Percentiles rank a stretch among this genome's conserved stretches.
Evolutionary conservation across 92 coral and sea anemone species (phyloP).

Genomic region (Montipora capitata): DNA sequence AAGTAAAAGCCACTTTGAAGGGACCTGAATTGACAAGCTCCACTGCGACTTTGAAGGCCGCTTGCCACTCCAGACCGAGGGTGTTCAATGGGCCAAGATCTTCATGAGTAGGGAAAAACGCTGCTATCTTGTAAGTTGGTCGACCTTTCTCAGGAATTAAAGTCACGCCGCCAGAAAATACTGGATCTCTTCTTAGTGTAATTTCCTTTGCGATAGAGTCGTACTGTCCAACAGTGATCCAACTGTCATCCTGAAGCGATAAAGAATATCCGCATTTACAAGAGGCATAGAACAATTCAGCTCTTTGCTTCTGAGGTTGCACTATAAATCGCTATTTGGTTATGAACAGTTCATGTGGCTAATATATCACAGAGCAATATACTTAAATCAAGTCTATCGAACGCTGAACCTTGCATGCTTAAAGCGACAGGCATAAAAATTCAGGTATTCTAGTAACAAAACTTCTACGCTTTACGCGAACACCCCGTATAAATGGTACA

Average conservation of each 20-base stretch:
- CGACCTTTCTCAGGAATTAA: constrained; percentile 87
- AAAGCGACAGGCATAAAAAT: too few species aligned
- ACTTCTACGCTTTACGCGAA: too few species aligned
- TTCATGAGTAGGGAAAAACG: constrained; percentile 91
- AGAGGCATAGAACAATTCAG: too few species aligned
- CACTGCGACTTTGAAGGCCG: constrained; percentile 95
- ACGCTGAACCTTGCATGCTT: too few species aligned
- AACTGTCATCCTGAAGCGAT: constrained; percentile 79
- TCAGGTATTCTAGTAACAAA: too few species aligned
- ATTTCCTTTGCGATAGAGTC: constrained; percentile 82
- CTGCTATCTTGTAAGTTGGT: constrained; percentile 99
- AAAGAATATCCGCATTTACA: too few species aligned
- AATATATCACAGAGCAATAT: too few species aligned
- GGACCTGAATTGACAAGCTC: constrained; percentile 91
- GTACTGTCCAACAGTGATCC: constrained; percentile 96
- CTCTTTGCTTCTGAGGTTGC: too few species aligned
- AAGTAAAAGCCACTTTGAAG: constrained; percentile 92
- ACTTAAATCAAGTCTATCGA: too few species aligned
- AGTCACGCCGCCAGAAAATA: constrained; percentile 96
- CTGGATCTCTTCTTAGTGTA: constrained; percentile 86
- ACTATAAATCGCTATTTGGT: too few species aligned
- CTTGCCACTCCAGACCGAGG: constrained; percentile 96
- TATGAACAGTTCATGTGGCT: too few species aligned
- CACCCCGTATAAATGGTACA: too few species aligned
- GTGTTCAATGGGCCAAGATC: constrained; percentile 87